A percentile compares a stretch with the other conserved stretches of the same genome.
phyloP scores from a whole-genome alignment of 2,113 vertebrate species.

The Felis chaus region DNA sequence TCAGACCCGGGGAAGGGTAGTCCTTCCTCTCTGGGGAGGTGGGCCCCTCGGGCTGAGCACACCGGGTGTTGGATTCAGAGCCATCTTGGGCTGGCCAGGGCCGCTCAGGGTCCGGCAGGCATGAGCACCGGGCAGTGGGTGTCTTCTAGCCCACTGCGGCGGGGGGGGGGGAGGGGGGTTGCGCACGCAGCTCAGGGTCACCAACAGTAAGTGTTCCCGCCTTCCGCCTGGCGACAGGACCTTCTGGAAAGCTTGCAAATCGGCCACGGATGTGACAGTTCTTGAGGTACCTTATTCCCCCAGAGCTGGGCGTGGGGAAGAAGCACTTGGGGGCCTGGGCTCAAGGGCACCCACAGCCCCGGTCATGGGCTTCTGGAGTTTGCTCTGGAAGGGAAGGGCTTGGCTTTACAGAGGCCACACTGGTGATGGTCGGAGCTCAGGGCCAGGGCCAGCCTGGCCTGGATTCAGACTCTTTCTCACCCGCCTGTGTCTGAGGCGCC shows the following conservation, averaged over 20 bases:
- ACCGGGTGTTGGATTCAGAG: not conserved
- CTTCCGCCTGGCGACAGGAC: not conserved
- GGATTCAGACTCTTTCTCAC: not conserved
- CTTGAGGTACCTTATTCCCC: not conserved
- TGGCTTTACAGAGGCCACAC: not conserved
- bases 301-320: not conserved
- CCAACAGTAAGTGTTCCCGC: not conserved
- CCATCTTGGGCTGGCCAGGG: not conserved
- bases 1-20: not conserved
- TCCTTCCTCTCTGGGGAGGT: not conserved
- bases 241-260: conserved; percentile 72
- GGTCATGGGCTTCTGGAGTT: not conserved
- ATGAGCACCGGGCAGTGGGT: not conserved
- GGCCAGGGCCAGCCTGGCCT: not conserved
- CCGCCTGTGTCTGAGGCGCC: not conserved
- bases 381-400: not conserved
- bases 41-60: not conserved
- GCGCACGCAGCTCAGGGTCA: not conserved
- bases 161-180: not conserved
- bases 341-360: fast-evolving
- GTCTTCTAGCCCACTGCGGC: not conserved
- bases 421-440: not conserved
- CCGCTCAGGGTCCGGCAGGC: not conserved
- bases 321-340: not conserved
- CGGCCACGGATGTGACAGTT: fast-evolving